A percentile compares a stretch with the other conserved stretches of the same genome.
phyloP scores from a whole-genome alignment of 2,888 invertebrate genomes.

The Hydraecia micacea region DNA sequence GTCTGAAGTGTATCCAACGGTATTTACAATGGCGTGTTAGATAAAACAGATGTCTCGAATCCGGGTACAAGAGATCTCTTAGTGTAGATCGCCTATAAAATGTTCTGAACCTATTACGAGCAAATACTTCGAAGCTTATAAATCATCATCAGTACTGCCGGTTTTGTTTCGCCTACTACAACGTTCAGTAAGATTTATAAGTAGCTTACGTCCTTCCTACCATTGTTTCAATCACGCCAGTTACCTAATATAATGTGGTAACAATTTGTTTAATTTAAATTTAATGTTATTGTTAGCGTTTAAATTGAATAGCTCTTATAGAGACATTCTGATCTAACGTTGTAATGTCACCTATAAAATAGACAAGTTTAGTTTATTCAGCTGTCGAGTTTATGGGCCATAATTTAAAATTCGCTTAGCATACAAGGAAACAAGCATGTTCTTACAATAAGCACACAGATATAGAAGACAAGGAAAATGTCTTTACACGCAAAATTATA shows the following conservation, averaged over 20 bases:
- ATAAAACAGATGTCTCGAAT: slow-evolving; percentile 82
- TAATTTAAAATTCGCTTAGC: slow-evolving; percentile 57
- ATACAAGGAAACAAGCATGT: slow-evolving; percentile 23
- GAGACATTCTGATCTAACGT: slow-evolving; percentile 40
- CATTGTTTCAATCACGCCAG: slow-evolving; percentile 36
- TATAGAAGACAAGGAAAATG: slow-evolving; percentile 5
- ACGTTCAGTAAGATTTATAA: slow-evolving; percentile 51
- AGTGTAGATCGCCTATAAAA: slow-evolving; percentile 63
- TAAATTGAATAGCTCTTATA: slow-evolving; percentile 40
- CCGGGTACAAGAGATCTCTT: slow-evolving; percentile 67
- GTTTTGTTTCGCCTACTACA: slow-evolving; percentile 51
- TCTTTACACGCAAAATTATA: slow-evolving; percentile 6
- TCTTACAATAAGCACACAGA: slow-evolving; percentile 9
- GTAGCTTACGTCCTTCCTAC: slow-evolving; percentile 43
- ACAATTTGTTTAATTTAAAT: slow-evolving; percentile 49
- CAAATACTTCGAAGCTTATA: slow-evolving; percentile 47
- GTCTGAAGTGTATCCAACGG: slow-evolving; percentile 72
- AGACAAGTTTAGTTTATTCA: slow-evolving; percentile 37
- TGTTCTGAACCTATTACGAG: slow-evolving; percentile 42
- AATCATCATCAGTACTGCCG: slow-evolving; percentile 45
- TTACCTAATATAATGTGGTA: slow-evolving; percentile 25
- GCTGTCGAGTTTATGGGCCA: slow-evolving; percentile 35
- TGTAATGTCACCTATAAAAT: slow-evolving; percentile 40
- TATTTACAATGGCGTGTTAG: slow-evolving; percentile 79
- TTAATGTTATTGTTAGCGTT: slow-evolving; percentile 33